These are phyloP conservation scores for Mormyrops attenuatus DNA, from an alignment of 2,797 vertebrate genomes.

Conservation along the genomic window DNA sequence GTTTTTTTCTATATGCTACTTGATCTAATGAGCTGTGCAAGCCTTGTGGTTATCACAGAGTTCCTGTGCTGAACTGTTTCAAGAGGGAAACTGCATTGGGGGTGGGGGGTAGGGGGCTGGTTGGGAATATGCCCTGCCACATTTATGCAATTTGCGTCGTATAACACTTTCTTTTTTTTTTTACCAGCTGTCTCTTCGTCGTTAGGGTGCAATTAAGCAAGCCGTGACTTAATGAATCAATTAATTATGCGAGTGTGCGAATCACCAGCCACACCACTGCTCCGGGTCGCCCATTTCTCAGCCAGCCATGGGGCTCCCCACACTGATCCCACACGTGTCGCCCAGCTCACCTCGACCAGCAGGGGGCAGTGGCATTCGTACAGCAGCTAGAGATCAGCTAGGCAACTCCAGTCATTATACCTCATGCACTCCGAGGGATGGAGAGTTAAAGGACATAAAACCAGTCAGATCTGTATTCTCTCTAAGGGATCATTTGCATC, in stretches of 20 bases:
- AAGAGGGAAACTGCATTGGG: not conserved
- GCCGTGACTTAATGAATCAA: conserved; percentile 33
- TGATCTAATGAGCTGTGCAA: not conserved
- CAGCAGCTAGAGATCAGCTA: not conserved
- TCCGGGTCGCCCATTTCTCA: not conserved
- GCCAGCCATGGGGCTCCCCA: not conserved
- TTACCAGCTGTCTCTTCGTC: conserved; percentile 22
- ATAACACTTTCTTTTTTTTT: conserved; percentile 19
- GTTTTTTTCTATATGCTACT: not conserved
- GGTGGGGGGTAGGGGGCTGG: not conserved
- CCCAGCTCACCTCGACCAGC: not conserved
- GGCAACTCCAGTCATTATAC: not conserved
- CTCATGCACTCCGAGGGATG: not conserved
- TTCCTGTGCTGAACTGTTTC: not conserved
- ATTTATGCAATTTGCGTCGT: conserved; percentile 10
- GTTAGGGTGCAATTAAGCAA: conserved; percentile 30
- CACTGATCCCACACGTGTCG: not conserved
- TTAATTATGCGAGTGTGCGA: conserved; percentile 30
- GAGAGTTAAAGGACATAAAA: not conserved
- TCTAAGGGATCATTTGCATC: not conserved
- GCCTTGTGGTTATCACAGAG: not conserved
- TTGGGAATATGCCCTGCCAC: not conserved
- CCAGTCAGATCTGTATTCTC: not conserved
- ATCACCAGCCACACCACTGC: not conserved
- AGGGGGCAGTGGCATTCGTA: not conserved